Evolutionary conservation across 2,888 invertebrate species (phyloP).

Genomic region (Heteromyza rotundicornis): DNA sequence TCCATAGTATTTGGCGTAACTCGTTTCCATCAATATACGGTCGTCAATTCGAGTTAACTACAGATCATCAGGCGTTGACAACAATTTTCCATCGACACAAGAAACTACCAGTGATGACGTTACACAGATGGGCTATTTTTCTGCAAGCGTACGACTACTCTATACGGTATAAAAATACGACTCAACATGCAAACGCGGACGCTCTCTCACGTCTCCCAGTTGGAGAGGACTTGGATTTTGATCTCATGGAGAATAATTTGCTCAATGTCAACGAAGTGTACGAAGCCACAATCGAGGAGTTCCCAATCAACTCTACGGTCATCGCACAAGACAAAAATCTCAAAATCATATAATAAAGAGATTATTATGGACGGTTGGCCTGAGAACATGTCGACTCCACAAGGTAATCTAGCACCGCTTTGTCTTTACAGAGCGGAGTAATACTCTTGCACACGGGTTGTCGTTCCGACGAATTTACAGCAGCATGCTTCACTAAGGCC

Average conservation of each 20-base stretch:
- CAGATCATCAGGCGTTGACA: slow-evolving; percentile 26
- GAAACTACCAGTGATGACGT: slow-evolving; percentile 20
- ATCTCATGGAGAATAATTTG: too few species aligned
- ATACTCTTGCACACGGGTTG: slow-evolving; percentile 15
- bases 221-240: too few species aligned
- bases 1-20: slow-evolving; percentile 25
- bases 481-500: slow-evolving; percentile 15
- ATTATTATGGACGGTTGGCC: too few species aligned
- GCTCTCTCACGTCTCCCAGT: too few species aligned
- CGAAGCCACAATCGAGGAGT: background rate
- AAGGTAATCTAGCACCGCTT: slow-evolving; percentile 6
- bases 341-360: too few species aligned
- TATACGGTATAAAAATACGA: too few species aligned
- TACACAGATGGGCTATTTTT: slow-evolving; percentile 16
- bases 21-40: slow-evolving; percentile 27
- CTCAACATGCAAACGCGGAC: too few species aligned
- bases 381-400: background rate
- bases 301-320: too few species aligned
- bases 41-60: slow-evolving; percentile 24
- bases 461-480: slow-evolving; percentile 10
- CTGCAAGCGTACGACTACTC: slow-evolving; percentile 18
- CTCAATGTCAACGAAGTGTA: too few species aligned
- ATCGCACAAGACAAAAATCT: too few species aligned
- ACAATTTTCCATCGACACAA: too few species aligned
- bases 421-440: slow-evolving; percentile 9